Evolutionary conservation across 2,113 vertebrate species (phyloP).

Genomic region (Delphinapterus leucas): DNA sequence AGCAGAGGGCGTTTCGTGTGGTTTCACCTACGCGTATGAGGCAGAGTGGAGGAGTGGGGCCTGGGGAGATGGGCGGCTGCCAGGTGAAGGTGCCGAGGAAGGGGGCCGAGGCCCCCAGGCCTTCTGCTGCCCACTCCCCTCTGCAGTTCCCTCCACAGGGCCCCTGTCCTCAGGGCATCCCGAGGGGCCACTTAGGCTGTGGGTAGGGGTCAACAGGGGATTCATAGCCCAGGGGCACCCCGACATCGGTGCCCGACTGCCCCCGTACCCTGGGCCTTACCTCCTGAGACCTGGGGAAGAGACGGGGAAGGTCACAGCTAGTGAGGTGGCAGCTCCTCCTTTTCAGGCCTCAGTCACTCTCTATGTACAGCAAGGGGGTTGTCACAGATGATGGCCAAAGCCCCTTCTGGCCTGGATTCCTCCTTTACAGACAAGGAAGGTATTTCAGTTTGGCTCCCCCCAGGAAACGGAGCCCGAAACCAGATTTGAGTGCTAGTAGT

Average conservation of each 20-base stretch:
- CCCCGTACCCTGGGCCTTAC: not conserved
- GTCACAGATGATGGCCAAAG: not conserved
- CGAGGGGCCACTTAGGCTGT: not conserved
- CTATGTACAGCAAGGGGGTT: too few relatives aligned
- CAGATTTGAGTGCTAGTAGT: not conserved
- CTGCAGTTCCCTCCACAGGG: not conserved
- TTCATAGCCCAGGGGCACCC: not conserved
- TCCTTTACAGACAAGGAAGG: not conserved
- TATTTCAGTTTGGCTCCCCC: not conserved
- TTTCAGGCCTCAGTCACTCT: not conserved
- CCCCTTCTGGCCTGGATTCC: not conserved
- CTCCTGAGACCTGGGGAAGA: not conserved
- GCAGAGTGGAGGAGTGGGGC: not conserved
- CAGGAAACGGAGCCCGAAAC: not conserved
- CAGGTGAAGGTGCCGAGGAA: not conserved
- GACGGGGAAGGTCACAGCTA: not conserved
- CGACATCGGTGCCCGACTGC: fast-evolving
- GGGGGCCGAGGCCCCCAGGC: not conserved
- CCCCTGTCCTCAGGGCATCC: not conserved
- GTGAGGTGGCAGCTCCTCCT: not conserved
- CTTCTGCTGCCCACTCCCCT: fast-evolving
- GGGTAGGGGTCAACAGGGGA: not conserved
- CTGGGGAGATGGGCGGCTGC: fast-evolving
- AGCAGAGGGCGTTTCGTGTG: not conserved
- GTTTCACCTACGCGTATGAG: fast-evolving